A percentile compares a stretch with the other conserved stretches of the same genome.
These are phyloP conservation scores for Rhodinocichla rosea DNA, from an alignment of 2,113 vertebrate genomes.

Conservation along the genomic window DNA sequence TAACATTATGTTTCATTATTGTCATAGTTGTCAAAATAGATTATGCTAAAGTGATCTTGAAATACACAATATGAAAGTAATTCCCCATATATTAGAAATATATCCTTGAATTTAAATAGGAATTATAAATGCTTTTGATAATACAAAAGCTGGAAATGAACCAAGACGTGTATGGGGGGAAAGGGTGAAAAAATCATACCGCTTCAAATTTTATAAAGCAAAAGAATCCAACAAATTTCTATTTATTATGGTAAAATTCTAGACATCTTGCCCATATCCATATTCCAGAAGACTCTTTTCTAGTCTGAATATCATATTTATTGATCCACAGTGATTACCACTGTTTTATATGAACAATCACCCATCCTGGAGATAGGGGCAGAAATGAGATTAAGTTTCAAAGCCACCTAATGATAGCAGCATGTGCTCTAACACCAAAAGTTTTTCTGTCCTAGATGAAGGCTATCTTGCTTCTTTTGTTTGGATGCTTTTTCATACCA, in stretches of 20 bases:
- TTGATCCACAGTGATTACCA: not conserved
- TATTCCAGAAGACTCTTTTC: not conserved
- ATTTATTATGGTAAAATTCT: not conserved
- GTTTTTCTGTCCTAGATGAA: not conserved
- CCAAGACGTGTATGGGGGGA: not conserved
- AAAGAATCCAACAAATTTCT: not conserved
- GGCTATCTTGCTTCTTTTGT: not conserved
- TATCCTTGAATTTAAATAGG: not conserved
- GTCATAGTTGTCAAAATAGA: not conserved
- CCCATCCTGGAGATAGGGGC: too few relatives aligned
- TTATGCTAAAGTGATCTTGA: not conserved
- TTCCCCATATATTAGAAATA: not conserved
- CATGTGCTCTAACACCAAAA: not conserved
- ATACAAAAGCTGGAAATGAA: not conserved
- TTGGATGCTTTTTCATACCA: not conserved
- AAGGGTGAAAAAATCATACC: accelerated
- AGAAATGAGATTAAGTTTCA: not conserved
- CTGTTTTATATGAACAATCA: not conserved
- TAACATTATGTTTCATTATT: not conserved
- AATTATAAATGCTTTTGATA: not conserved
- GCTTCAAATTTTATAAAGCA: not conserved
- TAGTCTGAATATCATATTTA: not conserved
- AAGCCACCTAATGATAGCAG: not conserved
- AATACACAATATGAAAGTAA: not conserved
- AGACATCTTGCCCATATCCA: not conserved